phyloP scores from a whole-genome alignment of 2,113 vertebrate species.

The Paratilapia polleni region DNA sequence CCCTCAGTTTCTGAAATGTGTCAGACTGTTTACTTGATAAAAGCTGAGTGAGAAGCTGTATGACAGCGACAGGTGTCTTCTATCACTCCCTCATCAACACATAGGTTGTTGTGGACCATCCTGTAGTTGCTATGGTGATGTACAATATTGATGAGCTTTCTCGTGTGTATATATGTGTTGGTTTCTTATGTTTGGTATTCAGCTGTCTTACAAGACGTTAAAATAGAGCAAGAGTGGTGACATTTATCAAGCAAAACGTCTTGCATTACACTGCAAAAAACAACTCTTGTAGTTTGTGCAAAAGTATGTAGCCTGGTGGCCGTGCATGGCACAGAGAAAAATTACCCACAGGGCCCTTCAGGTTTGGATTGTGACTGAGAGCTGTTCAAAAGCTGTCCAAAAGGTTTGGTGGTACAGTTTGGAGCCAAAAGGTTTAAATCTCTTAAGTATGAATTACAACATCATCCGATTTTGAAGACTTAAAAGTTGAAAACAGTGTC shows the following conservation, averaged over 20 bases:
- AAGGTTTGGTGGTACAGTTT: no score
- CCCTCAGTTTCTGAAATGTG: neutral
- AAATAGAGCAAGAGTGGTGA: no score
- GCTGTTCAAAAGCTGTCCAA: no score
- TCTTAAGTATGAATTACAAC: no score
- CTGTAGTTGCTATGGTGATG: slow-evolving; percentile 48
- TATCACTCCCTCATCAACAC: slow-evolving; percentile 5
- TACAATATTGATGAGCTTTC: slow-evolving; percentile 54
- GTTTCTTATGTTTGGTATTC: neutral
- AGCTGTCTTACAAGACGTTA: neutral
- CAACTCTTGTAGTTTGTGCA: neutral
- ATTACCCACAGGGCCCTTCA: no score
- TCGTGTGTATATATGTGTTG: neutral
- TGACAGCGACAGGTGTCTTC: slow-evolving; percentile 2
- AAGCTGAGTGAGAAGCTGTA: neutral
- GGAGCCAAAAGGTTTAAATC: no score
- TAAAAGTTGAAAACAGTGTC: no score
- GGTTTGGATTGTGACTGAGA: no score
- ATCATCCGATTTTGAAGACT: no score
- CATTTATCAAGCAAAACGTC: neutral
- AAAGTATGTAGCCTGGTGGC: no score
- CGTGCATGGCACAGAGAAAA: no score
- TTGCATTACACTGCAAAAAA: neutral
- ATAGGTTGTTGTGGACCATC: slow-evolving; percentile 11
- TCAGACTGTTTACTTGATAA: neutral